Base-by-base conservation (phyloP, 2,888 invertebrate species). In the Pachliopta kotzebuea region DNA sequence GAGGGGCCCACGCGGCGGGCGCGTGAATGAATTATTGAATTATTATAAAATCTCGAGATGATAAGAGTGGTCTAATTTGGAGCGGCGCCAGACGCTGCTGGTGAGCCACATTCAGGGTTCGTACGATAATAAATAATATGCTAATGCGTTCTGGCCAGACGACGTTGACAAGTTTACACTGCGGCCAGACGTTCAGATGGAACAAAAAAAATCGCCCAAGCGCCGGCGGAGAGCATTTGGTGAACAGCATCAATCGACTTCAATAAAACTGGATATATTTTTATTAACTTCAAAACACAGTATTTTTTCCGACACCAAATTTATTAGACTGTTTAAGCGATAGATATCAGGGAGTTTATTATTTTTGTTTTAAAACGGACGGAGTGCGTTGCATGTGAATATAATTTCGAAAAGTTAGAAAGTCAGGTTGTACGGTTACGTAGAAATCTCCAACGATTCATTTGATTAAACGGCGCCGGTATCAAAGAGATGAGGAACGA, bases 141-240 rank as follows among this genome's bases (percentile, higher is more conserved):
- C 71, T 78, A 80, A 85, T 80, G 78, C 75, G 50, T 70, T 71
- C 68, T 68, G 73, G 71, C 79, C 83, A 86, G 86, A 85, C 87
- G 70, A 60, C 72, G 85, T 69, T 83, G 87, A 87, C 83, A 86
- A 75, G 72, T 84, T 81, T 81, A 85, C 78, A 75, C 70, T 59
- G 71, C 74, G 70, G 72, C 79, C 83, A 81, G 78, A 81, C 81
- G 68, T 70, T 72, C 24, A 17, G 53, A 45, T 26, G 50, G 23
- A 56, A 56, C 50, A 57, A 52, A 62, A 56, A 62, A n/a, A 42
- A 24, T 20, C 31, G 20, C 9, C 56, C 24, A 56, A 52, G 4
- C 42, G 26, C n/a, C 31, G 26, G 20, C 37, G 23, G 26, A 37
- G 56, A 53, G 26, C 62, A 37, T 57, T 62, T 57, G 20, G 57